These are phyloP conservation scores for Oopsacas minuta DNA, from an alignment of 37 sponge, comb jelly and placozoan genomes.

Conservation along the genomic window DNA sequence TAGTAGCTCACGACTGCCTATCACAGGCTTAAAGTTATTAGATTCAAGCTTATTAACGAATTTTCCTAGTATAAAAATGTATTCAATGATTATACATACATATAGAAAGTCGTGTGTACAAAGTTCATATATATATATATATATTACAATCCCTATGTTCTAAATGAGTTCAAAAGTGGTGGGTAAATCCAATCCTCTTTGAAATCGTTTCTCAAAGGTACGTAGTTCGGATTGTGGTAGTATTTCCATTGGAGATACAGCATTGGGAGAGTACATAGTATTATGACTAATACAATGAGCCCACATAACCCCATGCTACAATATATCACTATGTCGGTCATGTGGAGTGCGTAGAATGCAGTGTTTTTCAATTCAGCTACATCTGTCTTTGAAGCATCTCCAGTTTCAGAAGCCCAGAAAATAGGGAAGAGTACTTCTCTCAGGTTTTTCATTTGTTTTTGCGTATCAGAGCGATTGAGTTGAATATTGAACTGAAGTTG, in stretches of 20 bases:
- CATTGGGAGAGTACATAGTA: background rate
- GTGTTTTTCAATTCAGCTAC: conserved; percentile 43
- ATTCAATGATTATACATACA: no score
- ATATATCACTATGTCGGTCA: background rate
- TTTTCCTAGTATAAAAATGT: no score
- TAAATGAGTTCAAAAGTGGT: background rate
- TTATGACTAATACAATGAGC: background rate
- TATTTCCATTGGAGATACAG: background rate
- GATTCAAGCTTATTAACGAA: no score
- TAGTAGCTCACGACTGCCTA: no score
- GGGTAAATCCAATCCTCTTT: background rate
- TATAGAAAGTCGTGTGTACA: background rate
- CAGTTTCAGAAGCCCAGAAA: conserved; percentile 39
- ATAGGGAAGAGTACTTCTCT: conserved; percentile 41
- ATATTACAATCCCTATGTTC: background rate
- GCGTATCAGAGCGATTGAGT: conserved; percentile 11
- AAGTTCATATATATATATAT: background rate
- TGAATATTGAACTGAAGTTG: conserved; percentile 54
- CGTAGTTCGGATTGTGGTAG: background rate
- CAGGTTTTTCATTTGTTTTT: background rate
- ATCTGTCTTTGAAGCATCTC: conserved; percentile 18
- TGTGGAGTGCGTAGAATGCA: background rate
- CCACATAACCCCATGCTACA: background rate
- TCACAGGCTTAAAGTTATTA: no score
- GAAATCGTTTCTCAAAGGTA: background rate